Conservation (phyloP, 2,888 invertebrate genomes). For the Oscheius sp. region DNA sequence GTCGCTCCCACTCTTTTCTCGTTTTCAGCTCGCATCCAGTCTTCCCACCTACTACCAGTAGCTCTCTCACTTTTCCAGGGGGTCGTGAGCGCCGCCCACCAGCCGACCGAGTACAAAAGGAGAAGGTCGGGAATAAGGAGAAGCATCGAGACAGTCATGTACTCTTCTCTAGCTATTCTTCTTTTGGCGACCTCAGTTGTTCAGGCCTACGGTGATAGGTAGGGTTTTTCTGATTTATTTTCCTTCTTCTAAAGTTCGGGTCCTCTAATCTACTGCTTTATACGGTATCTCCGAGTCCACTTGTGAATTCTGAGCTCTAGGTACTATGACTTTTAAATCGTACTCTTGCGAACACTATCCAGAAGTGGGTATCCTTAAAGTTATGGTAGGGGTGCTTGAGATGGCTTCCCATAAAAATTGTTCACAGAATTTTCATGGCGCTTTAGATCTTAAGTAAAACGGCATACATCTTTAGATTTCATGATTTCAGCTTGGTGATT, state of each 20-base stretch:
- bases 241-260: background rate
- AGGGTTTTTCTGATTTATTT: background rate
- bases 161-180: constrained; percentile 10
- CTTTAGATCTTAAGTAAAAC: no score
- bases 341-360: no score
- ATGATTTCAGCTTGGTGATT: no score
- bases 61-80: background rate
- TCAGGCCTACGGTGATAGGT: constrained; percentile 15
- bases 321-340: no score
- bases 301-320: no score
- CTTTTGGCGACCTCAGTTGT: constrained; percentile 1
- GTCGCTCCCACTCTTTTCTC: constrained; percentile 26
- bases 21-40: constrained; percentile 24
- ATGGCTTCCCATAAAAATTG: no score
- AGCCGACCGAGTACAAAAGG: constrained; percentile 25
- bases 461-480: no score
- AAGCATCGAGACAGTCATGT: constrained; percentile 10
- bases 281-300: background rate
- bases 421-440: no score
- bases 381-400: no score
- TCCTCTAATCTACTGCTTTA: background rate
- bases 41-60: constrained; percentile 23
- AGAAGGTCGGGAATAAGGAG: background rate
- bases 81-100: constrained; percentile 34
- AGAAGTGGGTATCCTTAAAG: no score